A percentile compares a stretch with the other conserved stretches of the same genome.
Evolutionary conservation across 2,797 vertebrate genomes (phyloP).

Genomic region (Chrosomus eos): DNA sequence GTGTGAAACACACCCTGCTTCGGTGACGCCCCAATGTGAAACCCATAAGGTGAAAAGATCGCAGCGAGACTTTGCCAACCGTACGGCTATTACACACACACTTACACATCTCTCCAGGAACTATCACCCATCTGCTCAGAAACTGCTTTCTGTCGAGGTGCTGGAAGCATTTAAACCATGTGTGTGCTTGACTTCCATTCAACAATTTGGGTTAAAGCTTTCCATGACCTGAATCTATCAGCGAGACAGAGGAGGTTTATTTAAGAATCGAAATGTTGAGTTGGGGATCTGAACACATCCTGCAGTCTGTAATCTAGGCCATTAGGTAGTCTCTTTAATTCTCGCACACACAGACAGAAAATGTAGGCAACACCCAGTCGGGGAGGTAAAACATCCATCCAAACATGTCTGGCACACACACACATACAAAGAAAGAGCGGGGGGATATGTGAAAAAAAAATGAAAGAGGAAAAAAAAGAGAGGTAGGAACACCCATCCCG

Average conservation of each 20-base stretch:
- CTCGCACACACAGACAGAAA: slow-evolving; percentile 37
- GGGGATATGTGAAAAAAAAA: background rate
- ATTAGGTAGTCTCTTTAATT: slow-evolving; percentile 38
- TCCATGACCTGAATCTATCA: slow-evolving; percentile 48
- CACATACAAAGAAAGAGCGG: slow-evolving; percentile 5
- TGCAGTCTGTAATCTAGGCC: slow-evolving; percentile 53
- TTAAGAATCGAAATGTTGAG: slow-evolving; percentile 36
- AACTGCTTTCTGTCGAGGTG: slow-evolving; percentile 11
- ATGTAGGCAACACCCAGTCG: slow-evolving; percentile 50
- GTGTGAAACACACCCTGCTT: slow-evolving; percentile 41
- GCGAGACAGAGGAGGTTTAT: slow-evolving; percentile 31
- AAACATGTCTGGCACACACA: slow-evolving; percentile 28
- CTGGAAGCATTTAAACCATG: slow-evolving; percentile 28
- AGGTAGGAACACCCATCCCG: slow-evolving; percentile 51
- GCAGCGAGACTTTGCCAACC: background rate
- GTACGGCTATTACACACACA: slow-evolving; percentile 12
- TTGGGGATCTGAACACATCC: slow-evolving; percentile 21
- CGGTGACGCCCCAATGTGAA: background rate
- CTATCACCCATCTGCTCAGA: slow-evolving; percentile 20
- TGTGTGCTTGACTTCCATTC: slow-evolving; percentile 26
- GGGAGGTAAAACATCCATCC: slow-evolving; percentile 47
- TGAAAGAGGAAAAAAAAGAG: slow-evolving; percentile 19
- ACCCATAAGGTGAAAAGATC: slow-evolving; percentile 26
- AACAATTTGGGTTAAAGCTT: slow-evolving; percentile 34
- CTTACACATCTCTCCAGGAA: slow-evolving; percentile 5